Evolutionary conservation across 1,140 invertebrate species (phyloP).

Genomic region (Atopsyche davidsoni): DNA sequence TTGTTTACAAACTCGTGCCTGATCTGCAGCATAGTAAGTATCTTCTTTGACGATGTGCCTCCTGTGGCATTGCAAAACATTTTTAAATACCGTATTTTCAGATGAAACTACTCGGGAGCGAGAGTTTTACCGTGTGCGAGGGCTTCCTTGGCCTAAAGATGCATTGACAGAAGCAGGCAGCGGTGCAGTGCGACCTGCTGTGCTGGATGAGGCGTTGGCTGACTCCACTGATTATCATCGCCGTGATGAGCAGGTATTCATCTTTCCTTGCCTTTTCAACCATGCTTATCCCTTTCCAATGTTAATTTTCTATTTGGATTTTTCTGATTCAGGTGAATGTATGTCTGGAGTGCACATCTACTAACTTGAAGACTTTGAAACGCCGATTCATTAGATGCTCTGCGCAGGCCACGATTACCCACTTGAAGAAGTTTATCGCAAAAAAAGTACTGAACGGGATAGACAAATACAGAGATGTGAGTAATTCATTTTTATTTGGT

Average conservation of each 20-base stretch:
- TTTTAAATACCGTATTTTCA: slow-evolving; percentile 47
- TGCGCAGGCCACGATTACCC: slow-evolving; percentile 92
- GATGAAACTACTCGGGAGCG: slow-evolving; percentile 82
- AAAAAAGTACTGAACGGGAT: slow-evolving; percentile 87
- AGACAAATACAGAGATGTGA: slow-evolving; percentile 93
- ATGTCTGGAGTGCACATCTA: slow-evolving; percentile 79
- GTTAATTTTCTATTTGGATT: background rate
- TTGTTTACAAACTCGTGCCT: slow-evolving; percentile 95
- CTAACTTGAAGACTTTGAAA: slow-evolving; percentile 78
- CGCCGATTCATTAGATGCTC: slow-evolving; percentile 89
- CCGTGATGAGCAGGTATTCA: slow-evolving; percentile 85
- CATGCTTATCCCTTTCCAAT: too few relatives aligned
- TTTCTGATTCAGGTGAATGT: slow-evolving; percentile 67
- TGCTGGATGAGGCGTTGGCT: slow-evolving; percentile 61
- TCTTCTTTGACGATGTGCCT: background rate
- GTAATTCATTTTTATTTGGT: slow-evolving; percentile 33
- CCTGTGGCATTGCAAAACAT: slow-evolving; percentile 1
- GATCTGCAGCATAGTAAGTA: slow-evolving; percentile 80
- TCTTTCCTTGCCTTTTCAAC: too few relatives aligned
- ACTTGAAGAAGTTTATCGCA: slow-evolving; percentile 96
- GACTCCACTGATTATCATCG: slow-evolving; percentile 89
- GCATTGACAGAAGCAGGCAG: slow-evolving; percentile 61
- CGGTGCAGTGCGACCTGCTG: slow-evolving; percentile 57
- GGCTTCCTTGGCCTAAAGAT: slow-evolving; percentile 84
- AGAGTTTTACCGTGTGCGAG: slow-evolving; percentile 79